Evolutionary conservation across 53 echinoderm and acorn worm genomes (phyloP).

Genomic region (Arbacia lixula): DNA sequence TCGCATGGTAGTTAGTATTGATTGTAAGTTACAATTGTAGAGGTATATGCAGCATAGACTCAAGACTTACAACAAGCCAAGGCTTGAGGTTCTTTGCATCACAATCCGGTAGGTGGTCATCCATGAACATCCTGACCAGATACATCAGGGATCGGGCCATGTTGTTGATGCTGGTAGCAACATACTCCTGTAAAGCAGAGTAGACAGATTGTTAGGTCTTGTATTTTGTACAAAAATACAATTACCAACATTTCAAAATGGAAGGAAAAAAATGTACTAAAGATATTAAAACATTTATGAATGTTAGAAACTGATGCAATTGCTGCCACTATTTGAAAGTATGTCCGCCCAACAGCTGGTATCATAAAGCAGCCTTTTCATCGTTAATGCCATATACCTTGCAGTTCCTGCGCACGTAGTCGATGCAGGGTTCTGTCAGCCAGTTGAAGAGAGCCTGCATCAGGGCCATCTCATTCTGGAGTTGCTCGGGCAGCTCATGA

Average conservation of each 20-base stretch:
- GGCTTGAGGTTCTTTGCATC: slow-evolving; percentile 87
- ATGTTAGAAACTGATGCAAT: too few species aligned
- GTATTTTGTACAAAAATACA: too few species aligned
- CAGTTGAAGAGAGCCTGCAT: slow-evolving; percentile 93
- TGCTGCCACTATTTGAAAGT: too few species aligned
- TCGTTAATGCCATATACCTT: slow-evolving; percentile 66
- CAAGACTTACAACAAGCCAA: slow-evolving; percentile 98
- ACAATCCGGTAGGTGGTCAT: slow-evolving; percentile 81
- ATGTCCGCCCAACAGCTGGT: too few species aligned
- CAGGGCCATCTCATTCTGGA: slow-evolving; percentile 78
- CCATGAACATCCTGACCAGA: slow-evolving; percentile 90
- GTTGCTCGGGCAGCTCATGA: slow-evolving; percentile 75
- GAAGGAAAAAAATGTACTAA: neutral
- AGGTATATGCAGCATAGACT: too few species aligned
- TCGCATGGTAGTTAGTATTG: too few species aligned
- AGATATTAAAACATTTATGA: neutral
- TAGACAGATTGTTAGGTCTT: too few species aligned
- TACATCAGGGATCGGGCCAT: slow-evolving; percentile 91
- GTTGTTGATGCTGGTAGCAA: slow-evolving; percentile 88
- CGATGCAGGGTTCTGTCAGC: slow-evolving; percentile 83
- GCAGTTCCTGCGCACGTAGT: slow-evolving; percentile 83
- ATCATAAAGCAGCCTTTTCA: neutral
- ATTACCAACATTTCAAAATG: too few species aligned
- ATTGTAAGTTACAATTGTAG: too few species aligned
- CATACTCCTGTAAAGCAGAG: slow-evolving; percentile 98